Evolutionary conservation across 1,140 invertebrate genomes (phyloP), one percentile per base, ranked within the genome.

Genomic region (Epicauta chinensis): DNA sequence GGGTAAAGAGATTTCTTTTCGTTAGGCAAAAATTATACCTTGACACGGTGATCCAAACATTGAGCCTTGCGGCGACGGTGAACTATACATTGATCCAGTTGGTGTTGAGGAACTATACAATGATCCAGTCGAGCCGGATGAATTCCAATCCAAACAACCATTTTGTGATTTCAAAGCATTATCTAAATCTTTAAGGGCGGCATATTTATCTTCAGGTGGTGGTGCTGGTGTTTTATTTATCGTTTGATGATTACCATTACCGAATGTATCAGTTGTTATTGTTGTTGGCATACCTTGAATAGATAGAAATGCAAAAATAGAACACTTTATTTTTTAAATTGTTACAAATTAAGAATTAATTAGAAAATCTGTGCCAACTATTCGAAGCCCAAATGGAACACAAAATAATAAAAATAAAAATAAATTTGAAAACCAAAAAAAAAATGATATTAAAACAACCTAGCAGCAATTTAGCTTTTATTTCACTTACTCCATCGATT

Each of bases 131-230:
- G 68, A 70, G 15, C 67, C 65, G 2, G 58, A 47, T 38, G 55
- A 60, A 34, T 42, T 62, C 65, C 65, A 67, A 45, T 67, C 65
- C 23, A 67, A 14, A 14, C n/a, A n/a, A n/a, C 55, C 36, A 29
- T 56, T 59, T 57, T 71, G 63, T 9, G 49, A 50, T 39, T 67
- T 68, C 16, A 68, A 51, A 39, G 65, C 68, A 39, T 68, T 70
- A 53, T 91, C 87, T 39, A 91, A 74, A 71, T 90, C 87, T 71
- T 89, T 89, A 1, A 91, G 74, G 13, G 87, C 87, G 37, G 87
- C 87, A 68, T 91, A 91, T 58, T 83, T 77, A 70, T 91, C 87
- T 70, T 85, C 84, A 16, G 35, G 42, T 16, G 38, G 41, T 7
- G 45, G 17, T 42, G 45, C 38, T 23, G 53, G 46, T 44, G 43